These are phyloP conservation scores for Pangasianodon hypophthalmus DNA, from an alignment of 2,113 vertebrate genomes.

Conservation along the genomic window DNA sequence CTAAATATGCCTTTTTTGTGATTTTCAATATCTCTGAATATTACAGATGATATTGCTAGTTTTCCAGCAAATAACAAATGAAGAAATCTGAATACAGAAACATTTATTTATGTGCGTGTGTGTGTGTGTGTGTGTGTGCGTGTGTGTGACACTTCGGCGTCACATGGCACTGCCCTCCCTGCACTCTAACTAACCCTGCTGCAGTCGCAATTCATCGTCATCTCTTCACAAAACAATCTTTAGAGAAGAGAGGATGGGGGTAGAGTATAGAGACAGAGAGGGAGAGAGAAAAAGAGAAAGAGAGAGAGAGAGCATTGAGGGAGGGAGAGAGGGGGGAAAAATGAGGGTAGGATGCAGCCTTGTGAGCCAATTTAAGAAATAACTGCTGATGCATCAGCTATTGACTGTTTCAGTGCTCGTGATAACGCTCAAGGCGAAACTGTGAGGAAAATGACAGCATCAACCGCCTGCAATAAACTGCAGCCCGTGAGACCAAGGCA, in stretches of 20 bases:
- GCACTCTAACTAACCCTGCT: constrained; percentile 74
- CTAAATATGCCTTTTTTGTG: neutral
- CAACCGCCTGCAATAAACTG: constrained; percentile 93
- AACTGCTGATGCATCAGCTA: constrained; percentile 98
- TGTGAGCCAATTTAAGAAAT: constrained; percentile 95
- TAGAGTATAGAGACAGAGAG: constrained; percentile 56
- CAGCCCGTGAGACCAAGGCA: constrained; percentile 90
- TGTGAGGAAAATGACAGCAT: constrained; percentile 95
- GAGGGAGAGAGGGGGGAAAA: constrained; percentile 53
- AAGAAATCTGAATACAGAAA: constrained; percentile 19
- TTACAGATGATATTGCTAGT: constrained; percentile 27
- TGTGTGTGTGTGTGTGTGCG: constrained; percentile 5
- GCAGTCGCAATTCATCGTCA: constrained; percentile 82
- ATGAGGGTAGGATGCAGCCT: constrained; percentile 83
- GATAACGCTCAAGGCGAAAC: constrained; percentile 96
- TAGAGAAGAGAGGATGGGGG: constrained; percentile 73
- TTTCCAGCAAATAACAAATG: constrained; percentile 17
- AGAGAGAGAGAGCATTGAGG: constrained; percentile 54
- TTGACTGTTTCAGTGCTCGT: constrained; percentile 90
- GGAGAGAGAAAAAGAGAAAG: constrained; percentile 49
- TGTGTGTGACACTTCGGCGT: constrained; percentile 10
- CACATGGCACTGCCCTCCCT: constrained; percentile 66
- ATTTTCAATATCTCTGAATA: constrained; percentile 25
- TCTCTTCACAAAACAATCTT: constrained; percentile 85
- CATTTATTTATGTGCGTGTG: neutral